Evolutionary conservation across 2,113 vertebrate genomes (phyloP), one percentile per base, ranked within the genome.

Genomic region (Nothocercus nigrocapillus): DNA sequence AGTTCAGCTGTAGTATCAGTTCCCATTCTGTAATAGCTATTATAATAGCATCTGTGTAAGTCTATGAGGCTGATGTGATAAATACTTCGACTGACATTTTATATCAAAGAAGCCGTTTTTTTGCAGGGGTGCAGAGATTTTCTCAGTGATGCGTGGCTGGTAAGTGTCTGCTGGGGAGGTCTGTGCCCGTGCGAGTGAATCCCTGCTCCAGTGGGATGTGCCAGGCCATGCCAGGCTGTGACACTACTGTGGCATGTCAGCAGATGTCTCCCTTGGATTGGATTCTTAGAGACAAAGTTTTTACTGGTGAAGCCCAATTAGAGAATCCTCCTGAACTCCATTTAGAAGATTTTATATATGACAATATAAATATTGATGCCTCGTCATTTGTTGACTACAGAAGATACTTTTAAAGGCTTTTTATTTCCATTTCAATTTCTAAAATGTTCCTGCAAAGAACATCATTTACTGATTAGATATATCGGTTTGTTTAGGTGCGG

Each of bases 231-330:
- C 20, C 0, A 45, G 49, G 77, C n/a, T 53, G 47, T 14, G 81
- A 77, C 83, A 93, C 70, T 82, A 68, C 75, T 15, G 11, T 7
- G 8, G 12, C 34, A 47, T 36, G 16, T 94, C 97, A 96, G 95
- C 94, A 95, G 97, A 68, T 93, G 98, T 89, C 97, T 88, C 97
- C 91, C 97, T 97, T 97, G 97, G 14, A 96, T 90, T 54, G 36
- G 13, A 38, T 82, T 82, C 42, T 14, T 82, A 49, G 16, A 27
- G 1, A 38, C 20, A 53, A 19, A 77, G 38, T 54, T 73, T 94
- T 7, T 54, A 61, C 61, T 80, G 92, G 3, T 51, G 44, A 14
- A 76, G 1, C 9, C 36, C 69, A 78, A 44, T 47, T 28, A 93
- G 72, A 56, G 44, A 86, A 64, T 61, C 90, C 67, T 92, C 75